Percentiles rank a stretch among this genome's conserved stretches.
Conservation (phyloP, 2,888 invertebrate genomes). For the Caenorhabditis sinica region DNA sequence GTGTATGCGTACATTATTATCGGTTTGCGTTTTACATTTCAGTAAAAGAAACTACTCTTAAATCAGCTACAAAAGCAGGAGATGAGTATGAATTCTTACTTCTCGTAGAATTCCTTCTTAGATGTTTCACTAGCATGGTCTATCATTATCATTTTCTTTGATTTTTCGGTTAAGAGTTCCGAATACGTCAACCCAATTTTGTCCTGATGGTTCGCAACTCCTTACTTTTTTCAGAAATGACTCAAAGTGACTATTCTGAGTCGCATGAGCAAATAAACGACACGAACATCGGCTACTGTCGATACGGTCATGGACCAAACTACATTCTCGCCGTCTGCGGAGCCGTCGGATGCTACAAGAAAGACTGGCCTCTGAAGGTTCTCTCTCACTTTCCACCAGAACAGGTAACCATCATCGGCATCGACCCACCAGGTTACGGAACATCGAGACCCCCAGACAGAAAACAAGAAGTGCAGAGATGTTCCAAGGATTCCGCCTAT, state of each 20-base stretch:
- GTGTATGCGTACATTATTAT: too few species aligned
- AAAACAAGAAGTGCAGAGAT: slow-evolving; percentile 80
- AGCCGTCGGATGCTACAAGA: slow-evolving; percentile 80
- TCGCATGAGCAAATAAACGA: slow-evolving; percentile 67
- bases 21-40: too few species aligned
- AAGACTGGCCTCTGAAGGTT: slow-evolving; percentile 81
- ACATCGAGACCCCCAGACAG: slow-evolving; percentile 80
- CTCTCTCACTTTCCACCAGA: slow-evolving; percentile 80
- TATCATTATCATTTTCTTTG: too few species aligned
- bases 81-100: too few species aligned
- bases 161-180: too few species aligned
- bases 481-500: slow-evolving; percentile 80
- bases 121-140: too few species aligned
- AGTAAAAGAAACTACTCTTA: too few species aligned
- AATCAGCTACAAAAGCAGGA: too few species aligned
- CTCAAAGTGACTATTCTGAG: slow-evolving; percentile 54
- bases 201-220: too few species aligned
- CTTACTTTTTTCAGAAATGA: slow-evolving; percentile 34
- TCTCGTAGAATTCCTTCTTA: too few species aligned
- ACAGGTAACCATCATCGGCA: slow-evolving; percentile 80
- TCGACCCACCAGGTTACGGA: slow-evolving; percentile 82
- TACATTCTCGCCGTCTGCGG: slow-evolving; percentile 74
- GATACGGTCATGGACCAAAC: slow-evolving; percentile 74
- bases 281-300: slow-evolving; percentile 72
- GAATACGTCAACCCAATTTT: too few species aligned